phyloP scores from a whole-genome alignment of 2,797 vertebrate species.

The Phalanger gymnotis region DNA sequence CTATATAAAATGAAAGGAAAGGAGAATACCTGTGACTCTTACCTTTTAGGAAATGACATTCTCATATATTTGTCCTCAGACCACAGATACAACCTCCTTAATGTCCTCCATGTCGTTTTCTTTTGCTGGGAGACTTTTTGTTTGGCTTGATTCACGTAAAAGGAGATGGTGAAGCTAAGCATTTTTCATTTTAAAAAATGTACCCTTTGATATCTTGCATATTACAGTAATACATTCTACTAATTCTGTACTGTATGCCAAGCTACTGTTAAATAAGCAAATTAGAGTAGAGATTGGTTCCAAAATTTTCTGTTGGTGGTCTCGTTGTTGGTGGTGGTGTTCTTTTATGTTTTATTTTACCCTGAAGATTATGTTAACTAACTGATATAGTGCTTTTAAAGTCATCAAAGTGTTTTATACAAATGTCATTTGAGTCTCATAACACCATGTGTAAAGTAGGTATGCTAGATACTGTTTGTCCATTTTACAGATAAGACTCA shows the following conservation, averaged over 20 bases:
- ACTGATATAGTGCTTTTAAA: background rate
- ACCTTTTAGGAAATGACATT: conserved; percentile 86
- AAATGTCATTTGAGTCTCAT: too few relatives aligned
- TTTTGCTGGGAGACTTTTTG: conserved; percentile 66
- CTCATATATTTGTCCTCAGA: conserved; percentile 79
- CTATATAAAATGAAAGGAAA: conserved; percentile 86
- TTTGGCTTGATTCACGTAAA: conserved; percentile 77
- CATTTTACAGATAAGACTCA: background rate
- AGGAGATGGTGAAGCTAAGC: conserved; percentile 17
- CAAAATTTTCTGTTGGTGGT: background rate
- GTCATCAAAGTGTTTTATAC: background rate
- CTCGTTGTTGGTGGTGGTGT: background rate
- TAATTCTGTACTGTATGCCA: background rate
- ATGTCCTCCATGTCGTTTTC: conserved; percentile 81
- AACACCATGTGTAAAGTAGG: background rate
- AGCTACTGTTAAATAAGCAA: background rate
- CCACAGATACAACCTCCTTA: conserved; percentile 83
- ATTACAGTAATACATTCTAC: background rate
- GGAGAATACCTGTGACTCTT: conserved; percentile 82
- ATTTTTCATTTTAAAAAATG: background rate
- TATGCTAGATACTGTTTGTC: background rate
- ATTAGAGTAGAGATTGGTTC: background rate
- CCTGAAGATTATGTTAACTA: background rate
- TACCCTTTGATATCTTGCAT: background rate
- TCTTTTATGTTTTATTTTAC: background rate